A percentile compares a stretch with the other conserved stretches of the same genome.
Conservation (phyloP, 2,797 vertebrate species). For the Lacerta viridis region DNA sequence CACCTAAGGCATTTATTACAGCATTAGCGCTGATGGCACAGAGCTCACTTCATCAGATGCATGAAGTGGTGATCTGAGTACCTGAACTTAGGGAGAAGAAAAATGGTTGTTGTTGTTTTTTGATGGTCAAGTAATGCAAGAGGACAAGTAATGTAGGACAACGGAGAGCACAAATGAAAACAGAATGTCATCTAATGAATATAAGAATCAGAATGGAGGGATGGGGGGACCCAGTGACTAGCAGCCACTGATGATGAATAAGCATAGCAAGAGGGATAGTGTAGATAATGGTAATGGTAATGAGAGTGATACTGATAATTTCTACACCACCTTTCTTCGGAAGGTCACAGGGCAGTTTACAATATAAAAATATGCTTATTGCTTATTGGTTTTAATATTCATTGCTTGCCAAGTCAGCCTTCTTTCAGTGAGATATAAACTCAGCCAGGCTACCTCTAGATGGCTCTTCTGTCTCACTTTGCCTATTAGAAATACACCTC, state of each 20-base stretch:
- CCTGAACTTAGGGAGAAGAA: not conserved
- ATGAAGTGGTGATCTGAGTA: not conserved
- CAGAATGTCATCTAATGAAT: constrained; percentile 17
- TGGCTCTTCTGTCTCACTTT: constrained; percentile 75
- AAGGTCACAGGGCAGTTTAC: too few species aligned
- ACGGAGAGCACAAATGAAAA: not conserved
- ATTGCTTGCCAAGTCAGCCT: constrained; percentile 20
- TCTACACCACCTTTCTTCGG: too few species aligned
- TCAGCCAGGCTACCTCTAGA: constrained; percentile 72
- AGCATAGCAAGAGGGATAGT: too few species aligned
- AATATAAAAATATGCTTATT: too few species aligned
- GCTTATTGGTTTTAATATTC: not conserved
- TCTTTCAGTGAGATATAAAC: constrained; percentile 15
- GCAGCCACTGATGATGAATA: not conserved
- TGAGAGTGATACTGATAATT: too few species aligned
- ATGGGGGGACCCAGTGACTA: not conserved
- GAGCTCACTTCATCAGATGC: not conserved
- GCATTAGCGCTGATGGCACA: not conserved
- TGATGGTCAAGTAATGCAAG: not conserved
- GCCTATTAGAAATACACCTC: constrained; percentile 54
- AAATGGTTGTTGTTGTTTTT: too few species aligned
- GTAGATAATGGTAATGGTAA: too few species aligned
- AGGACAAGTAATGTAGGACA: not conserved
- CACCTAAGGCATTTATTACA: not conserved
- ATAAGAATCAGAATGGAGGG: not conserved